Evolutionary conservation across 2,797 vertebrate species (phyloP), one percentile per base, ranked within the genome.

Genomic region (Crenuchus spilurus): DNA sequence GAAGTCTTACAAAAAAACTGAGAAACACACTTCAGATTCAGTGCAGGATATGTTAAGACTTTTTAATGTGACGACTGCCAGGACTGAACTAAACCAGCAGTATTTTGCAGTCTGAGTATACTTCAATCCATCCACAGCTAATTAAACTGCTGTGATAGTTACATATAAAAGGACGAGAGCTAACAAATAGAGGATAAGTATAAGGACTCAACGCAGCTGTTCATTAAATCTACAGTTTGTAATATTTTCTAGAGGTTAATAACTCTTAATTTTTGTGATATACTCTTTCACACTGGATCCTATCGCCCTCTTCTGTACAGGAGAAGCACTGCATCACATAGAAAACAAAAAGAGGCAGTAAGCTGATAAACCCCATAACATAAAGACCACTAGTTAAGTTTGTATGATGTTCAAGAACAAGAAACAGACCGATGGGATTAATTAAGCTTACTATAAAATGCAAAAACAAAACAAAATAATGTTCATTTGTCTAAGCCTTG

Each of bases 271-370:
- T 52, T 61, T 3, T 37, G 9, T 9, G 7, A 58, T 3, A 52
- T 18, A 6, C 26, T 1, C 1, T 31, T 55, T 55, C n/a, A 65
- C 8, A 35, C 28, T 71, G 44, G 20, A 72, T 13, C 22, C 57
- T 69, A 71, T 62, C 22, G 62, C 51, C 70, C 57, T 74, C 81
- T 78, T 52, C 70, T 78, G 78, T 37, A 33, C 41, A 37, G 55
- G 70, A 75, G 52, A 31, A 22, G 70, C 35, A 73, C n/a, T 60
- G 51, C 31, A 37, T n/a, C 9, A n/a, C n/a, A 46, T 11, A 28
- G 13, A 37, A 22, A 2, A 11, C 3, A 26, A 10, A 70, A 48
- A 44, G 26, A 14, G 24, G 44, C 51, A 55, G 4, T 41, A 4
- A 18, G 7, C 42, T 44, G 24, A 31, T 8, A 2, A 24, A n/a